Evolutionary conservation across 2,888 invertebrate species (phyloP), one percentile per base, ranked within the genome.

Genomic region (Agrypnus murinus): DNA sequence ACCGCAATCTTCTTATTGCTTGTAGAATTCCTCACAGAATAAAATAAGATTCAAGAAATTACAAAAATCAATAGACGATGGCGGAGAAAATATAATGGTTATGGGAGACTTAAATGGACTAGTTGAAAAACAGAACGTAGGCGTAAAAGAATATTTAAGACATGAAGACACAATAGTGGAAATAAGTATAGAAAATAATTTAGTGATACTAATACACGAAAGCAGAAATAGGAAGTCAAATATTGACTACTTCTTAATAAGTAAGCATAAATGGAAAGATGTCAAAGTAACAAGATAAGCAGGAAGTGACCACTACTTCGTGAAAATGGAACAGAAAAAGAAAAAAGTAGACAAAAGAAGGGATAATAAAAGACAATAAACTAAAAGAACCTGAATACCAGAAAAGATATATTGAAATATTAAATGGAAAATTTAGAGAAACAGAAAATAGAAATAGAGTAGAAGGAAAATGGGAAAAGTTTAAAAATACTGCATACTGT

Each of bases 401-500:
- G n/a, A 40, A 12, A 40, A 40, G 40, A 40, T 40, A 40, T 40
- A 7, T 40, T 40, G n/a, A 40, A 40, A 40, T 40, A 40, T n/a
- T 40, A 40, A 40, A 10, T 10, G 9, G 2, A 40, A 40, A 40
- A 40, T 40, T 40, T 10, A 40, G n/a, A 10, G 40, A 40, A 40
- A 40, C 40, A 40, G 10, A 40, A 40, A 40, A 40, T 40, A 40
- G n/a, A n/a, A n/a, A n/a, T n/a, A n/a, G n/a, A n/a, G n/a, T n/a
- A n/a, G n/a, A n/a, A n/a, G n/a, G n/a, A 40, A 40, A 40, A 10
- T 40, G 40, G 40, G 40, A 40, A 10, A 40, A 40, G 40, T 40
- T 40, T n/a, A n/a, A n/a, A n/a, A 40, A 40, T 40, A 12, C 40
- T 40, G 40, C 40, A n/a, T n/a, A n/a, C n/a, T n/a, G n/a, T 40